Evolutionary conservation across 2,113 vertebrate genomes (phyloP).

Genomic region (Bubo bubo): DNA sequence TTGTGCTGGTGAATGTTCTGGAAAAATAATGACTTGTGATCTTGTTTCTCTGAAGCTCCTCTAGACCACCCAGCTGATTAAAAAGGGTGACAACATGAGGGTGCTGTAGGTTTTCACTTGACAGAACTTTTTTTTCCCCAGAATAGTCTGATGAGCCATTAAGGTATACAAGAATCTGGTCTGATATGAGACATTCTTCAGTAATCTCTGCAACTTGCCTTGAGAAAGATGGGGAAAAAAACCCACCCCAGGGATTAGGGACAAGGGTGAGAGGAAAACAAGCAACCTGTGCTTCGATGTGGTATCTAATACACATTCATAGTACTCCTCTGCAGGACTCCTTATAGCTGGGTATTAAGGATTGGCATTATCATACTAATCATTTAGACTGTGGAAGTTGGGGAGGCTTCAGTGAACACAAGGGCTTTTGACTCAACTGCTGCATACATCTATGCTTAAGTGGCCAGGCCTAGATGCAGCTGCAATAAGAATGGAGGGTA

Average conservation of each 20-base stretch:
- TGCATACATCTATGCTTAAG: background rate
- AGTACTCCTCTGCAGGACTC: background rate
- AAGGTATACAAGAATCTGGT: background rate
- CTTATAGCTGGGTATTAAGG: background rate
- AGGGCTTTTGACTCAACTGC: background rate
- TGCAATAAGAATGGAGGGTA: background rate
- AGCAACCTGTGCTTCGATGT: background rate
- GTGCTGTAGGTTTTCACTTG: background rate
- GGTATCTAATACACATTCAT: background rate
- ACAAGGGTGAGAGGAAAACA: background rate
- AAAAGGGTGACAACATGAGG: background rate
- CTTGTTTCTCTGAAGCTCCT: background rate
- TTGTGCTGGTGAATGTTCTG: background rate
- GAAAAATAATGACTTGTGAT: background rate
- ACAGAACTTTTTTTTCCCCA: background rate
- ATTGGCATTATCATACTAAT: background rate
- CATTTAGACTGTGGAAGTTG: background rate
- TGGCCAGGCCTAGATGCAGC: background rate
- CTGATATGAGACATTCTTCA: background rate
- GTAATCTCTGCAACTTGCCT: background rate
- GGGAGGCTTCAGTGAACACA: background rate
- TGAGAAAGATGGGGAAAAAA: background rate
- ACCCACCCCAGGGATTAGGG: no score
- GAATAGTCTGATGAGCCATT: background rate
- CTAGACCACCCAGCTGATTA: background rate